A percentile compares a stretch with the other conserved stretches of the same genome.
phyloP scores from a whole-genome alignment of 2,797 vertebrate genomes.

The Acomys russatus region DNA sequence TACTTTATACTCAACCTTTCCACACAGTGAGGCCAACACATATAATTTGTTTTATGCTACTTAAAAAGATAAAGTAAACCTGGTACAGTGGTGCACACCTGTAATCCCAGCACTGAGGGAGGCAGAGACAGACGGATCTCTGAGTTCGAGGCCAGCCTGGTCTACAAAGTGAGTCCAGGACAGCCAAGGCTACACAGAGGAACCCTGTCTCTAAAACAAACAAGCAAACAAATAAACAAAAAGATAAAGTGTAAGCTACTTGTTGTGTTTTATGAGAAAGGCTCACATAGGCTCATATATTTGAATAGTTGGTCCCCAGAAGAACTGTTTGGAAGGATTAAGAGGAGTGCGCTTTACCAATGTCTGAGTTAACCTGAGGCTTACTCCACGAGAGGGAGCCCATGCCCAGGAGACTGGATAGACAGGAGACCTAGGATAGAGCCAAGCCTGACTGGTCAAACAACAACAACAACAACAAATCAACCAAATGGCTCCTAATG shows the following conservation, averaged over 20 bases:
- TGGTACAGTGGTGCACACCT: no score
- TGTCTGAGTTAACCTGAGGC: not conserved
- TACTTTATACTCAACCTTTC: slow-evolving; percentile 44
- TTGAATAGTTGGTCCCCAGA: not conserved
- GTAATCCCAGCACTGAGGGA: no score
- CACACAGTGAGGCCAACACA: not conserved
- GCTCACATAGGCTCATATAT: not conserved
- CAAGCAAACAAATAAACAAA: not conserved
- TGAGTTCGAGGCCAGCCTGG: no score
- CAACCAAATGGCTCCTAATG: not conserved
- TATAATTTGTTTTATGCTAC: not conserved
- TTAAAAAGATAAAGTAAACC: not conserved
- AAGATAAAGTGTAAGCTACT: not conserved
- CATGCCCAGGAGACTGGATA: not conserved
- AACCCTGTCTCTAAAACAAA: no score
- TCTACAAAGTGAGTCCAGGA: no score
- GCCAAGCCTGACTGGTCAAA: not conserved
- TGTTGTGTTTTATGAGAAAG: not conserved
- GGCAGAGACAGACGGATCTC: no score
- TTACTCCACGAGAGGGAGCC: not conserved
- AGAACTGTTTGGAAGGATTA: not conserved
- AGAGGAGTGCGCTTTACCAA: not conserved
- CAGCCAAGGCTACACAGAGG: no score
- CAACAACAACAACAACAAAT: not conserved
- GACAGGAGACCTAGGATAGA: not conserved